Conservation (phyloP, 92 coral and sea anemone species). For the Actinernus sp. region DNA sequence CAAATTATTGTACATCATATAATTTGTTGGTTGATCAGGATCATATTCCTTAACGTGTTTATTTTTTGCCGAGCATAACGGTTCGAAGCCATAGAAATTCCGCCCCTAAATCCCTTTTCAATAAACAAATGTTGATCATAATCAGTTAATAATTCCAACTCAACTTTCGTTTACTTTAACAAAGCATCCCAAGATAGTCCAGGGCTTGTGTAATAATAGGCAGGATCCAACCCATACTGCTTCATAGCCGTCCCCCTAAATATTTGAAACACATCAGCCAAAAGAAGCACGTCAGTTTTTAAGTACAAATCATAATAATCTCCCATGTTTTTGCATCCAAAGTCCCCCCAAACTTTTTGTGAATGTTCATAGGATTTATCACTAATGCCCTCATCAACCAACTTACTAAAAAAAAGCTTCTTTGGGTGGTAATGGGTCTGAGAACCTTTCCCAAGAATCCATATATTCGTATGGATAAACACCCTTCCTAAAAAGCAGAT, state of each 20-base stretch:
- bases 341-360: background rate
- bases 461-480: constrained; percentile 38
- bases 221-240: constrained; percentile 21
- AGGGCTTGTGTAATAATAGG: constrained; percentile 12
- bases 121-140: constrained; percentile 1
- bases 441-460: constrained; percentile 7
- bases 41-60: constrained; percentile 5
- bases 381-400: constrained; percentile 3
- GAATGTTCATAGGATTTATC: constrained; percentile 19
- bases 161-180: background rate
- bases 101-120: constrained; percentile 10
- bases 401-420: background rate
- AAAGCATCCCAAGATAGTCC: constrained; percentile 27
- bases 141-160: constrained; percentile 7
- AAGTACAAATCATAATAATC: constrained; percentile 9
- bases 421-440: constrained; percentile 8
- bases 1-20: constrained; percentile 7
- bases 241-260: constrained; percentile 3
- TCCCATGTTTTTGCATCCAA: constrained; percentile 22
- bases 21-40: background rate
- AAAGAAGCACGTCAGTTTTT: background rate
- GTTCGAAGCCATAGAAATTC: background rate
- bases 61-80: constrained; percentile 12
- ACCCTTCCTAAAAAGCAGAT: background rate
- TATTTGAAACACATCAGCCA: constrained; percentile 33